Evolutionary conservation across 1,140 invertebrate species (phyloP).

Genomic region (Trypoxylus dichotomus): DNA sequence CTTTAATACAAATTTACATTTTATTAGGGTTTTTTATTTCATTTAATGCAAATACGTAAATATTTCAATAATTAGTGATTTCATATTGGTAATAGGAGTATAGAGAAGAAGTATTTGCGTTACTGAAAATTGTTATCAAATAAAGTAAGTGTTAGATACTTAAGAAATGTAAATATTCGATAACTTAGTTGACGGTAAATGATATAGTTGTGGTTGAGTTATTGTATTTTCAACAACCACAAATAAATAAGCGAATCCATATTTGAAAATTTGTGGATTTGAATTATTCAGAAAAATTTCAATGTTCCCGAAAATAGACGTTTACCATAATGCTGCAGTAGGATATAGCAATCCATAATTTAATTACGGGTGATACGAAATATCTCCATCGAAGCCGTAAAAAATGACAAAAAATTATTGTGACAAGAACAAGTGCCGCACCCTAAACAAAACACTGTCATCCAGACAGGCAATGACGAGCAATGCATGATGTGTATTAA

Average conservation of each 20-base stretch:
- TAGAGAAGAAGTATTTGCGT: too few species aligned
- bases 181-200: background rate
- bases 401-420: constrained; percentile 35
- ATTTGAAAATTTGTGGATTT: too few species aligned
- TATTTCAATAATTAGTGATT: too few species aligned
- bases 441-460: constrained; percentile 46
- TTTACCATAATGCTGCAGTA: background rate
- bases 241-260: too few species aligned
- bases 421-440: constrained; percentile 44
- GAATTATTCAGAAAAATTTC: too few species aligned
- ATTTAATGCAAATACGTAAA: background rate
- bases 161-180: background rate
- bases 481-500: constrained; percentile 44
- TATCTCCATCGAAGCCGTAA: constrained; percentile 19
- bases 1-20: background rate
- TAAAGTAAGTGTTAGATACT: too few species aligned
- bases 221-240: too few species aligned
- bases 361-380: background rate
- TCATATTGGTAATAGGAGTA: too few species aligned
- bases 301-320: too few species aligned
- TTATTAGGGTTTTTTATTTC: background rate
- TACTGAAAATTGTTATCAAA: too few species aligned
- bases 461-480: constrained; percentile 45
- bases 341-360: background rate
- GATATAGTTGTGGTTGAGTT: too few species aligned